Conservation (phyloP, 2,113 vertebrate species). For the Panthera tigris region DNA sequence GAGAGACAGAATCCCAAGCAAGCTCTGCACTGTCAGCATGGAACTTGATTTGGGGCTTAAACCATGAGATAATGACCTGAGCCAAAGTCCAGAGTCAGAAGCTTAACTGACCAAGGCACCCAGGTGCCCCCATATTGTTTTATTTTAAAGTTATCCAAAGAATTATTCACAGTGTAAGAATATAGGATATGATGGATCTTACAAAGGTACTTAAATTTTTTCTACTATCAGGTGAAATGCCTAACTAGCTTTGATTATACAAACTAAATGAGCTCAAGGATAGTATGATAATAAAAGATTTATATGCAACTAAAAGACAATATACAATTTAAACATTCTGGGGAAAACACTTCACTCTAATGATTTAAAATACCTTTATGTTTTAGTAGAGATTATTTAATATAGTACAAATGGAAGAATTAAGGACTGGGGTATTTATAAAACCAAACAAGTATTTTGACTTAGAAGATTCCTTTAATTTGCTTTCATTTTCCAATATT, state of each 20-base stretch:
- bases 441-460: slow-evolving; percentile 33
- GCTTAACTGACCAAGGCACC: no score
- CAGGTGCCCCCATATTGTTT: neutral
- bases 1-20: no score
- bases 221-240: neutral
- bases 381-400: neutral
- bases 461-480: neutral
- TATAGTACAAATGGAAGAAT: neutral
- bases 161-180: neutral
- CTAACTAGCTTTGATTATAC: neutral
- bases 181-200: neutral
- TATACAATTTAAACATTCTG: neutral
- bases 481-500: neutral
- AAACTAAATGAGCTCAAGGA: neutral
- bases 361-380: neutral
- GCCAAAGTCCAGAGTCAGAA: no score
- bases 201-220: neutral
- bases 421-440: neutral
- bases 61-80: no score
- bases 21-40: no score
- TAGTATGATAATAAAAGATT: neutral
- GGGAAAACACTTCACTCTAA: neutral
- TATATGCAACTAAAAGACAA: neutral
- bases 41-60: no score
- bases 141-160: slow-evolving; percentile 47